These are phyloP conservation scores for Hyperoplus lanceolatus DNA, from an alignment of 2,797 vertebrate genomes.

Conservation along the genomic window DNA sequence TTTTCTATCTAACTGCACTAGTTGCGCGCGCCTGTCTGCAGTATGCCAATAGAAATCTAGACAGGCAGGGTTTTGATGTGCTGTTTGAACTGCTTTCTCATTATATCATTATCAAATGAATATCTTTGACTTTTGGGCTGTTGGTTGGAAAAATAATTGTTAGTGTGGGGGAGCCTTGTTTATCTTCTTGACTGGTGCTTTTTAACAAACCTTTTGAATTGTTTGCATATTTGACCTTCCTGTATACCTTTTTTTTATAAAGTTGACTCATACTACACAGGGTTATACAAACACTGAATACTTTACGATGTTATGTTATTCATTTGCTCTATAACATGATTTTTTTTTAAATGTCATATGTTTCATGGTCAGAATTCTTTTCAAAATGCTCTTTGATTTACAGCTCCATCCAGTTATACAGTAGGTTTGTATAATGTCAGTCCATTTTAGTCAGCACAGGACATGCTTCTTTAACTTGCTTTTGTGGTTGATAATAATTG, in stretches of 20 bases:
- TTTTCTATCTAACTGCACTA: constrained; percentile 32
- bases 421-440: neutral
- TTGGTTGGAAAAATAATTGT: neutral
- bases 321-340: neutral
- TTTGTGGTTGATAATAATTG: constrained; percentile 11
- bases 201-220: neutral
- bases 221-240: neutral
- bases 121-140: neutral
- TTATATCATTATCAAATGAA: too few species aligned
- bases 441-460: too few species aligned
- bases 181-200: neutral
- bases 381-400: neutral
- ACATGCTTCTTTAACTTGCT: neutral
- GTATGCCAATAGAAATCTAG: constrained; percentile 1
- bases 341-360: neutral
- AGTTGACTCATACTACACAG: neutral
- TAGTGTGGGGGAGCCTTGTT: neutral
- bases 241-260: neutral
- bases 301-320: neutral
- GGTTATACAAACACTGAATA: neutral
- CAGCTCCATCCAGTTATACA: neutral
- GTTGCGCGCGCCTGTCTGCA: constrained; percentile 16
- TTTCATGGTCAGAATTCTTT: neutral
- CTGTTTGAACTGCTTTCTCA: constrained; percentile 1
- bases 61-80: neutral